Evolutionary conservation across 2,113 vertebrate genomes (phyloP).

Genomic region (Heterocephalus glaber): DNA sequence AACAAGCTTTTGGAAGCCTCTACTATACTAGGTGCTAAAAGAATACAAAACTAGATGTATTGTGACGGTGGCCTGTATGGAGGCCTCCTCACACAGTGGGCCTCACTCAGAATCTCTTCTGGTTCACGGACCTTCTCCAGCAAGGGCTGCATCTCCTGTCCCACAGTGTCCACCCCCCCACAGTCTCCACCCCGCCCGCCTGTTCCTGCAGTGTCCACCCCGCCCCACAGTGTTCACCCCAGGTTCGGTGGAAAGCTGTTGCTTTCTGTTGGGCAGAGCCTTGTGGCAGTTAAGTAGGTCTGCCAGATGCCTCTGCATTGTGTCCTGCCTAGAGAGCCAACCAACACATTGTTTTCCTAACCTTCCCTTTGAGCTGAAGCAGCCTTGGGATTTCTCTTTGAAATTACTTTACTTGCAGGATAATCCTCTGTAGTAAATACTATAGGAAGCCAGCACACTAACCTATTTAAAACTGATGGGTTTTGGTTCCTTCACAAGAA

Average conservation of each 20-base stretch:
- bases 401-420: conserved; percentile 33
- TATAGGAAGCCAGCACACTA: conserved; percentile 22
- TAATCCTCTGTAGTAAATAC: conserved; percentile 31
- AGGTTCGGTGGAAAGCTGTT: no score
- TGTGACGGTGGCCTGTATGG: not conserved
- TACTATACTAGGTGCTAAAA: not conserved
- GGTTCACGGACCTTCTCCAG: accelerated
- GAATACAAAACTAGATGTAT: not conserved
- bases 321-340: not conserved
- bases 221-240: accelerated
- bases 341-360: not conserved
- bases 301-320: not conserved
- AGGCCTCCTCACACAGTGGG: not conserved
- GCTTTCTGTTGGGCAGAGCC: not conserved
- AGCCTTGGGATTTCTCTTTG: conserved; percentile 34
- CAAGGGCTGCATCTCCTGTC: not conserved
- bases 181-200: not conserved
- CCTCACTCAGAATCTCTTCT: not conserved
- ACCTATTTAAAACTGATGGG: conserved; percentile 15
- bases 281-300: not conserved
- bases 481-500: conserved; percentile 13
- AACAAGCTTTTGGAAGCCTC: not conserved
- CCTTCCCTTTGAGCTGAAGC: not conserved
- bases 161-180: accelerated
- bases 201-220: accelerated